Percentiles rank a stretch among this genome's conserved stretches.
phyloP scores from a whole-genome alignment of 2,113 vertebrate genomes.

The Xenopus laevis region DNA sequence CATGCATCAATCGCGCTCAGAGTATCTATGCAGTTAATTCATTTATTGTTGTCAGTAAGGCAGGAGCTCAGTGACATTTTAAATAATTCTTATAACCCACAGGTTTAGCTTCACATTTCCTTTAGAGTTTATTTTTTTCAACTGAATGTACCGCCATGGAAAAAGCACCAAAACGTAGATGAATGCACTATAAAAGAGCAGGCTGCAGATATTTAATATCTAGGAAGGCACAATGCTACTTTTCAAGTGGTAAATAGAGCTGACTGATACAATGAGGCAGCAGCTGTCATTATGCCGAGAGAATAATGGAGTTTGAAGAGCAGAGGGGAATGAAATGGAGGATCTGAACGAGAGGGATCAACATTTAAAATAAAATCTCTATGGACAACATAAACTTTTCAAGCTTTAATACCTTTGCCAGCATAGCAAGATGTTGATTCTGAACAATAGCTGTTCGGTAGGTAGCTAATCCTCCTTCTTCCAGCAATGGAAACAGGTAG shows the following conservation, averaged over 20 bases:
- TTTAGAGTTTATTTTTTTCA: conserved; percentile 5
- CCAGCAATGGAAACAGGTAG: conserved; percentile 90
- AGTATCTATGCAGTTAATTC: background rate
- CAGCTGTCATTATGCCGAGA: conserved; percentile 22
- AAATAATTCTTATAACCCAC: conserved; percentile 11
- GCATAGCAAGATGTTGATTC: conserved; percentile 96
- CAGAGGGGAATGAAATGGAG: background rate
- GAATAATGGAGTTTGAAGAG: conserved; percentile 13
- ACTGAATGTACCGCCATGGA: background rate
- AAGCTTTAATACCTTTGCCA: conserved; percentile 82
- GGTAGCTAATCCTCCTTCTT: conserved; percentile 94
- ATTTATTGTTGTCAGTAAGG: background rate
- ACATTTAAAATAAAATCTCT: conserved; percentile 23
- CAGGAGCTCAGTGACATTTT: background rate
- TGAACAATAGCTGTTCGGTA: conserved; percentile 97
- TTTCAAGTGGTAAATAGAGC: conserved; percentile 23
- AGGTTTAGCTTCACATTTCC: conserved; percentile 10
- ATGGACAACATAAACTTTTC: conserved; percentile 20
- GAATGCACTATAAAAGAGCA: conserved; percentile 16
- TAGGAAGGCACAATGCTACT: conserved; percentile 9
- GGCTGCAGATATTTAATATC: conserved; percentile 30
- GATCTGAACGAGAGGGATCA: background rate
- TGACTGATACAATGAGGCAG: conserved; percentile 22
- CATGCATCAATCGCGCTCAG: background rate
- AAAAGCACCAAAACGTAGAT: conserved; percentile 21